phyloP scores from a whole-genome alignment of 2,888 invertebrate species.

The Oscheius sp. region DNA sequence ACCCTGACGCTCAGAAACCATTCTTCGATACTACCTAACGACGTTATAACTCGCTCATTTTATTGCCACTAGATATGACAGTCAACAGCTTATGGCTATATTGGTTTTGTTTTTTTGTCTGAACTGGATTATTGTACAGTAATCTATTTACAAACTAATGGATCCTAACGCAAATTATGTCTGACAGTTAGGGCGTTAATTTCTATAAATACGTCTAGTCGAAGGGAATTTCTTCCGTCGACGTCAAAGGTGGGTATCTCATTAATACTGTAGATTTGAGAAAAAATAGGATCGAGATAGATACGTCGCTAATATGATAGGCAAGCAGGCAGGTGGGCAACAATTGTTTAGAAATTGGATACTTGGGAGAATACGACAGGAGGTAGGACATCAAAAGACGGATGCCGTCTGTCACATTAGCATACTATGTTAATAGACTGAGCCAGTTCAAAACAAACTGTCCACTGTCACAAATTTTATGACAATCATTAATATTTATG shows the following conservation, averaged over 20 bases:
- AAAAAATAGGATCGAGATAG: background rate
- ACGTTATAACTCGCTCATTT: conserved; percentile 20
- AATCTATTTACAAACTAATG: background rate
- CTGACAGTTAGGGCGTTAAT: conserved; percentile 21
- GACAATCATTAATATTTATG: no score
- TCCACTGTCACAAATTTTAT: no score
- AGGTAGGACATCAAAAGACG: conserved; percentile 8
- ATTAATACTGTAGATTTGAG: background rate
- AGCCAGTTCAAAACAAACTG: no score
- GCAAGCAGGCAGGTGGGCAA: conserved; percentile 21
- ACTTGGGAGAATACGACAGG: conserved; percentile 5
- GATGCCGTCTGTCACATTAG: background rate
- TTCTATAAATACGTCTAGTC: conserved; percentile 5
- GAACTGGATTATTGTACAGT: background rate
- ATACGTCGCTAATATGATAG: conserved; percentile 9
- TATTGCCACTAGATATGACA: conserved; percentile 15
- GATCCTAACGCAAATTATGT: conserved; percentile 5
- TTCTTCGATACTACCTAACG: conserved; percentile 15
- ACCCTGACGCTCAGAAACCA: conserved; percentile 22
- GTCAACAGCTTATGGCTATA: background rate
- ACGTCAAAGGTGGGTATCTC: background rate
- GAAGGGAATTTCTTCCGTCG: background rate
- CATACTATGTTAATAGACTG: background rate
- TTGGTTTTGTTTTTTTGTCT: background rate
- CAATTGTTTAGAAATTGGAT: conserved; percentile 34